A percentile compares a stretch with the other conserved stretches of the same genome.
These are phyloP conservation scores for Hypotaenidia okinawae DNA, from an alignment of 2,797 vertebrate species.

Conservation along the genomic window DNA sequence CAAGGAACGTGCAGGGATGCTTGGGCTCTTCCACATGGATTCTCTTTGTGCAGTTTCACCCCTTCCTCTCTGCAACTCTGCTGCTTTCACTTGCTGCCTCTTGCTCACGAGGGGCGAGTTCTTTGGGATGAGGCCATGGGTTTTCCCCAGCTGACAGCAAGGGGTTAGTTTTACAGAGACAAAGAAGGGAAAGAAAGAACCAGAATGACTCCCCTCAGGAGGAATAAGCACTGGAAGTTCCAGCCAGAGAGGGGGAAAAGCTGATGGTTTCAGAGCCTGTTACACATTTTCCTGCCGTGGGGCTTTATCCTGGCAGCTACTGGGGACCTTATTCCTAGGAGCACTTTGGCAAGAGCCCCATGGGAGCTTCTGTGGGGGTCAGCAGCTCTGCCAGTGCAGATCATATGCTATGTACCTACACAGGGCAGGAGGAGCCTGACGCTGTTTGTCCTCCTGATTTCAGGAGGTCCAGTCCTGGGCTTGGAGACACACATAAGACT, in stretches of 20 bases:
- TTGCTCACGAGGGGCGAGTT: neutral
- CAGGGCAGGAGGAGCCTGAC: neutral
- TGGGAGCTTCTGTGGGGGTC: neutral
- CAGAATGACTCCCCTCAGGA: neutral
- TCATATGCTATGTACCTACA: neutral
- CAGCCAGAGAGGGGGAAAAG: neutral
- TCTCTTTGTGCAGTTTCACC: neutral
- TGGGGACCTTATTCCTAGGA: neutral
- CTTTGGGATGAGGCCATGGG: neutral
- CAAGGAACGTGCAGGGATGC: neutral
- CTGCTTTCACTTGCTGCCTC: neutral
- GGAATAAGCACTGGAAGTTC: neutral
- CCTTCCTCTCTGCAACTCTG: neutral
- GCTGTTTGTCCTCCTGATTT: rapidly evolving
- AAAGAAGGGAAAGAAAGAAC: neutral
- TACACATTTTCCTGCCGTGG: neutral
- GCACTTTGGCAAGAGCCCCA: neutral
- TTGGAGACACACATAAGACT: rapidly evolving
- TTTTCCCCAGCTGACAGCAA: neutral
- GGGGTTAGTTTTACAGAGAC: neutral
- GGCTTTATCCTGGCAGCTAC: neutral
- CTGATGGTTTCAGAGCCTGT: neutral
- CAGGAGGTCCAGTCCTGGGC: neutral
- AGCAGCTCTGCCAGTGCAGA: neutral
- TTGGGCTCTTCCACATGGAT: neutral